Evolutionary conservation across 2,113 vertebrate genomes (phyloP).

Genomic region (Hucho hucho): DNA sequence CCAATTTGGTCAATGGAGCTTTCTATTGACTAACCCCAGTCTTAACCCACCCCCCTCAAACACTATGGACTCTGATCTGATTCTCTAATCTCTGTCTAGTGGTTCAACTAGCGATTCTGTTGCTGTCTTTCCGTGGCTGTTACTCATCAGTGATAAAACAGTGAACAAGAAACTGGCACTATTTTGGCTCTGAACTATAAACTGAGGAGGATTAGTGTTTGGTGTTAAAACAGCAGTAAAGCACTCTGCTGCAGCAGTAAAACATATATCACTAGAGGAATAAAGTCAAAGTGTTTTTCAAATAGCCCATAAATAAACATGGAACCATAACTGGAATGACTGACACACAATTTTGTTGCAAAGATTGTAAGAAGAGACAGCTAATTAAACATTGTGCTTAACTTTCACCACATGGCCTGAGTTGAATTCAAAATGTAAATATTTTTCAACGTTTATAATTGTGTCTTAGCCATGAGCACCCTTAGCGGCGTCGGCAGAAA

Average conservation of each 20-base stretch:
- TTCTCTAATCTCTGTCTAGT: too few species aligned
- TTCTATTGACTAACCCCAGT: too few species aligned
- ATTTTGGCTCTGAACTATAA: conserved; percentile 62
- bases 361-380: conserved; percentile 32
- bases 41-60: too few species aligned
- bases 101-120: neutral
- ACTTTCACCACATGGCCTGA: neutral
- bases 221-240: conserved; percentile 69
- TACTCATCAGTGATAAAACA: neutral
- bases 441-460: neutral
- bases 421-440: conserved; percentile 27
- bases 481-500: too few species aligned
- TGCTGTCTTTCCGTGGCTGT: neutral
- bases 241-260: conserved; percentile 58
- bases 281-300: conserved; percentile 58
- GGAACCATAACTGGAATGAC: conserved; percentile 62
- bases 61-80: too few species aligned
- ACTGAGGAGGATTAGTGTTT: conserved; percentile 51
- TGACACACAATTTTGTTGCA: conserved; percentile 50
- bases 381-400: conserved; percentile 28
- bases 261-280: conserved; percentile 61
- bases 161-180: conserved; percentile 29
- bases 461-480: too few species aligned
- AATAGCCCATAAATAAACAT: conserved; percentile 65
- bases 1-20: too few species aligned